phyloP scores from a whole-genome alignment of 2,797 vertebrate species.

The Salmo trutta region DNA sequence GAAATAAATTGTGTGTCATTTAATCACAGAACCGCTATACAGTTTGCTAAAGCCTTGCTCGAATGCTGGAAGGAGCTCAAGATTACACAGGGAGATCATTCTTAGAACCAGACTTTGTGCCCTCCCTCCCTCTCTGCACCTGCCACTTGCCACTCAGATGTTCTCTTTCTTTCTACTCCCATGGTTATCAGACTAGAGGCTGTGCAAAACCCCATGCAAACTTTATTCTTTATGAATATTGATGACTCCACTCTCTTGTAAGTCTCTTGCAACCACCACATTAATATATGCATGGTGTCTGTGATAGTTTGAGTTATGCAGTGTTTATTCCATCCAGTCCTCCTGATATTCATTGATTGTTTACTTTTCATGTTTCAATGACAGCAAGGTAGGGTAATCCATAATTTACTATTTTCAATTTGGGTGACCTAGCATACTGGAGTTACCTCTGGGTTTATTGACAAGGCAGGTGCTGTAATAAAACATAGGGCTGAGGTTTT shows the following conservation, averaged over 20 bases:
- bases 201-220: not conserved
- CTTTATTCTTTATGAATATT: not conserved
- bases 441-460: too few species aligned
- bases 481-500: not conserved
- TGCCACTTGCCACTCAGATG: slow-evolving; percentile 68
- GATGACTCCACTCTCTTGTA: not conserved
- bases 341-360: slow-evolving; percentile 44
- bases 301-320: slow-evolving; percentile 15
- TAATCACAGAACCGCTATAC: slow-evolving; percentile 70
- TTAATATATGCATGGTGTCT: slow-evolving; percentile 32
- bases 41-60: slow-evolving; percentile 64
- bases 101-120: slow-evolving; percentile 40
- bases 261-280: slow-evolving; percentile 33
- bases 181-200: not conserved
- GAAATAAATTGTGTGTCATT: slow-evolving; percentile 69
- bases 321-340: slow-evolving; percentile 32
- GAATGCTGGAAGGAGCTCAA: slow-evolving; percentile 65
- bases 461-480: not conserved
- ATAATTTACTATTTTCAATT: not conserved
- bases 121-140: slow-evolving; percentile 63
- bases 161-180: slow-evolving; percentile 29
- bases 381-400: slow-evolving; percentile 16
- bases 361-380: slow-evolving; percentile 26
- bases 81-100: slow-evolving; percentile 80
- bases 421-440: not conserved